These are phyloP conservation scores for Solenopsis fugax DNA, from an alignment of 1,140 invertebrate species.

Conservation along the genomic window DNA sequence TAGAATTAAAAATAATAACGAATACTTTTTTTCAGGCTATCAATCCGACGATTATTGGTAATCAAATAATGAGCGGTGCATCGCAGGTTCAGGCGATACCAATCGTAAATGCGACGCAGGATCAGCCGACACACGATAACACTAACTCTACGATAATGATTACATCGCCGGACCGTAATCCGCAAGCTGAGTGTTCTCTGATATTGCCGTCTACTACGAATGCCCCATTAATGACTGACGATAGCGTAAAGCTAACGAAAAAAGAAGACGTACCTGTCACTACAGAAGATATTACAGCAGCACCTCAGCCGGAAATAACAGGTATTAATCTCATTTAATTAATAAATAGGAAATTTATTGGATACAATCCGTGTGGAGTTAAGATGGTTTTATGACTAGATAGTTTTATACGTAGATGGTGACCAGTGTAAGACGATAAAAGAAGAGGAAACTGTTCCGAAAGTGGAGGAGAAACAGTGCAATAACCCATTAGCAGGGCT, in stretches of 20 bases:
- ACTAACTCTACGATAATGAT: conserved; percentile 75
- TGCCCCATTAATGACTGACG: conserved; percentile 69
- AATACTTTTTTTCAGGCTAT: conserved; percentile 72
- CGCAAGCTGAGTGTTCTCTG: conserved; percentile 77
- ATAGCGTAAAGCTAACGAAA: conserved; percentile 71
- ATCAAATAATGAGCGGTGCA: conserved; percentile 82
- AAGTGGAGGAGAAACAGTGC: conserved; percentile 82
- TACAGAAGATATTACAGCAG: conserved; percentile 44
- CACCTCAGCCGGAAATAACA: conserved; percentile 58
- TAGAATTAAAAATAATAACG: background rate
- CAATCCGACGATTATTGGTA: conserved; percentile 82
- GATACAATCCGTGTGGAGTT: background rate
- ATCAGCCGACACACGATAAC: conserved; percentile 73
- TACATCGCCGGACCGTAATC: conserved; percentile 72
- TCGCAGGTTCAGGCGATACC: conserved; percentile 80
- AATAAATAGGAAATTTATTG: conserved; percentile 19
- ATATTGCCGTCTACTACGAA: conserved; percentile 73
- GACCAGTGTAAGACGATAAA: conserved; percentile 78
- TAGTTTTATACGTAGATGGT: conserved; percentile 62
- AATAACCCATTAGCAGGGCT: conserved; percentile 84
- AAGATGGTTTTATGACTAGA: conserved; percentile 9
- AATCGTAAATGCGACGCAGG: conserved; percentile 76
- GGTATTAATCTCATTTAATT: conserved; percentile 63
- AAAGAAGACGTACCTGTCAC: conserved; percentile 75
- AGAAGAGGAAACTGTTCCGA: conserved; percentile 59